A percentile compares a stretch with the other conserved stretches of the same genome.
phyloP scores from a whole-genome alignment of 2,888 invertebrate genomes.

The Aporophyla lueneburgensis region DNA sequence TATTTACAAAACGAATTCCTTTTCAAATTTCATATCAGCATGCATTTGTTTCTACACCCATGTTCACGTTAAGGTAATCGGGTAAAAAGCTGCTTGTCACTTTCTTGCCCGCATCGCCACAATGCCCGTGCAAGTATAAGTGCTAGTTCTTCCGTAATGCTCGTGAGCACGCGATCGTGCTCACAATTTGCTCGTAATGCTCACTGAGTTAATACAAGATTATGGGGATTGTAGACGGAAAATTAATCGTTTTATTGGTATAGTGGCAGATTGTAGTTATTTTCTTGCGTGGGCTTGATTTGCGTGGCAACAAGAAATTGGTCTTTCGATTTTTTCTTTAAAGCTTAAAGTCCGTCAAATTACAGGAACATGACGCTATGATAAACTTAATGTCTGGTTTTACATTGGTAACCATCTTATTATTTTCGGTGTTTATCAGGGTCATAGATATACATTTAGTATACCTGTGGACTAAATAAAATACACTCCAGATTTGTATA shows the following conservation, averaged over 20 bases:
- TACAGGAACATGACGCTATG: background rate
- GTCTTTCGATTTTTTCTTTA: background rate
- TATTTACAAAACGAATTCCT: constrained; percentile 3
- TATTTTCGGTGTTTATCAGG: background rate
- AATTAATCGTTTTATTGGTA: constrained; percentile 60
- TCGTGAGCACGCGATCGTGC: constrained; percentile 67
- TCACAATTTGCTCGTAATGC: constrained; percentile 68
- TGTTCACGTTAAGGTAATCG: constrained; percentile 27
- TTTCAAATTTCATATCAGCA: constrained; percentile 3
- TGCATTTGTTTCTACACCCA: constrained; percentile 29
- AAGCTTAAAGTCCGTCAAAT: background rate
- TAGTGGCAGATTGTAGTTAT: constrained; percentile 29
- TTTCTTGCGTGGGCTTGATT: constrained; percentile 29
- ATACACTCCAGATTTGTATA: no score
- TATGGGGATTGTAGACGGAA: constrained; percentile 57
- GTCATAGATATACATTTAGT: background rate
- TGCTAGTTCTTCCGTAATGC: constrained; percentile 64
- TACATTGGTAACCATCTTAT: background rate
- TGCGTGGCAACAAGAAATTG: constrained; percentile 34
- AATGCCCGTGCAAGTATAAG: constrained; percentile 58
- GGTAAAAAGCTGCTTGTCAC: constrained; percentile 59
- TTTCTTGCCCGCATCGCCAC: constrained; percentile 52
- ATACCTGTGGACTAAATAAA: background rate
- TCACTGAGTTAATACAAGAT: constrained; percentile 73
- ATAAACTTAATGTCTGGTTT: background rate